A percentile compares a stretch with the other conserved stretches of the same genome.
These are phyloP conservation scores for Clarias magur DNA, from an alignment of 2,113 vertebrate genomes.

Conservation along the genomic window DNA sequence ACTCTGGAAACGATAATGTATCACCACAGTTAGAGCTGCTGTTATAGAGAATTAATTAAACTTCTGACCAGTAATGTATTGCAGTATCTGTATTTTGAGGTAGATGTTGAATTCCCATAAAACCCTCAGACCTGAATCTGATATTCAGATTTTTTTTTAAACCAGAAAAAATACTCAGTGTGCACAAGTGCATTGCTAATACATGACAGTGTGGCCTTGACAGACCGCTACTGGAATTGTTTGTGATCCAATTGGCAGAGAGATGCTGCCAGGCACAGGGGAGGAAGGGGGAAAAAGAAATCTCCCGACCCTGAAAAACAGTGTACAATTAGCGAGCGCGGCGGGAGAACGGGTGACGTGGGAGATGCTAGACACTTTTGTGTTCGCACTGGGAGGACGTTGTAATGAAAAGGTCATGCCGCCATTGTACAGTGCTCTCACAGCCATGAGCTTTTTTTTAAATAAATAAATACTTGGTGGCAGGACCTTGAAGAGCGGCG, in stretches of 20 bases:
- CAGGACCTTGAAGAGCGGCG: constrained; percentile 70
- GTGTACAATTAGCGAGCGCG: constrained; percentile 61
- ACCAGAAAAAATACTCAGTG: background rate
- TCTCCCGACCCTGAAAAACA: constrained; percentile 42
- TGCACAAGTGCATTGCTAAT: background rate
- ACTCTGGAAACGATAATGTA: too few relatives aligned
- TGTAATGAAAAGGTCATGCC: constrained; percentile 64
- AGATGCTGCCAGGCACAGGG: background rate
- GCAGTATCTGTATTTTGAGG: background rate
- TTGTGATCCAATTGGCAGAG: constrained; percentile 11
- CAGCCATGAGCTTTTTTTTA: constrained; percentile 55
- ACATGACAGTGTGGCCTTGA: background rate
- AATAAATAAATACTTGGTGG: constrained; percentile 60
- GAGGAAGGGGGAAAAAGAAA: constrained; percentile 36
- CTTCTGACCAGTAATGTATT: too few relatives aligned
- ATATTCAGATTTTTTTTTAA: background rate
- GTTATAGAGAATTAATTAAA: too few relatives aligned
- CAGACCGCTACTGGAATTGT: background rate
- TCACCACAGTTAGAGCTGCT: too few relatives aligned
- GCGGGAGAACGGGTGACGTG: constrained; percentile 17
- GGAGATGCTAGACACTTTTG: constrained; percentile 23
- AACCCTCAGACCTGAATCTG: constrained; percentile 2
- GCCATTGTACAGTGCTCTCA: constrained; percentile 65
- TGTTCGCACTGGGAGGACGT: constrained; percentile 16
- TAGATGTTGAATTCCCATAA: constrained; percentile 5